A percentile compares a stretch with the other conserved stretches of the same genome.
phyloP scores from a whole-genome alignment of 2,888 invertebrate genomes.

The Venusia cambrica region DNA sequence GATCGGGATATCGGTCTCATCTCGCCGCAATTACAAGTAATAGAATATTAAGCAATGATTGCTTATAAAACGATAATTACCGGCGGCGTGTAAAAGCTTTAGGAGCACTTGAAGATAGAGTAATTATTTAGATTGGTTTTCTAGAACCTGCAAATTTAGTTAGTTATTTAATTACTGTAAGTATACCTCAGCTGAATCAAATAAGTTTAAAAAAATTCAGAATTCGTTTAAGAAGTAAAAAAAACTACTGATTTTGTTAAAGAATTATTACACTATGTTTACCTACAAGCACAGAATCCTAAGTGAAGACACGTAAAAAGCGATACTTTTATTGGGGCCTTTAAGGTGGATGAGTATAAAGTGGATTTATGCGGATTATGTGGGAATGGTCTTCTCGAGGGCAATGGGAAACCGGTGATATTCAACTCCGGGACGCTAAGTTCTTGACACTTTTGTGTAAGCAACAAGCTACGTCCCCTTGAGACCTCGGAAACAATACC shows the following conservation, averaged over 20 bases:
- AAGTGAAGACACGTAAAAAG: slow-evolving; percentile 40
- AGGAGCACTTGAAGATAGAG: slow-evolving; percentile 6
- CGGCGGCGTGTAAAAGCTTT: slow-evolving; percentile 20
- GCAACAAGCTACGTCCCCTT: slow-evolving; percentile 1
- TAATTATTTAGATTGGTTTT: slow-evolving; percentile 11
- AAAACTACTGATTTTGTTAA: no score
- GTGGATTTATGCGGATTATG: slow-evolving; percentile 77
- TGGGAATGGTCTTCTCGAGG: slow-evolving; percentile 54
- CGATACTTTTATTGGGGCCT: slow-evolving; percentile 73
- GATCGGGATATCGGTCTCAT: slow-evolving; percentile 54
- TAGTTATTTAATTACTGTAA: not conserved
- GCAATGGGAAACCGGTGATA: slow-evolving; percentile 34
- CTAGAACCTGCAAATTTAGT: not conserved
- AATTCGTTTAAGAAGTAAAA: no score
- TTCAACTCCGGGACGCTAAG: slow-evolving; percentile 1
- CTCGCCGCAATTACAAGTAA: slow-evolving; percentile 63
- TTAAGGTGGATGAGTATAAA: slow-evolving; percentile 81
- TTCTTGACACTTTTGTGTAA: not conserved
- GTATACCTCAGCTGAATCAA: no score
- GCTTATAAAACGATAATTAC: slow-evolving; percentile 60
- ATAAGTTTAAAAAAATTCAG: no score
- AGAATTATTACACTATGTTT: no score
- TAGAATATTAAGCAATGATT: slow-evolving; percentile 71
- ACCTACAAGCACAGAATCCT: slow-evolving; percentile 15
- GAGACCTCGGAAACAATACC: no score